phyloP scores from a whole-genome alignment of 2,797 vertebrate genomes.

The Notolepis coatsorum region DNA sequence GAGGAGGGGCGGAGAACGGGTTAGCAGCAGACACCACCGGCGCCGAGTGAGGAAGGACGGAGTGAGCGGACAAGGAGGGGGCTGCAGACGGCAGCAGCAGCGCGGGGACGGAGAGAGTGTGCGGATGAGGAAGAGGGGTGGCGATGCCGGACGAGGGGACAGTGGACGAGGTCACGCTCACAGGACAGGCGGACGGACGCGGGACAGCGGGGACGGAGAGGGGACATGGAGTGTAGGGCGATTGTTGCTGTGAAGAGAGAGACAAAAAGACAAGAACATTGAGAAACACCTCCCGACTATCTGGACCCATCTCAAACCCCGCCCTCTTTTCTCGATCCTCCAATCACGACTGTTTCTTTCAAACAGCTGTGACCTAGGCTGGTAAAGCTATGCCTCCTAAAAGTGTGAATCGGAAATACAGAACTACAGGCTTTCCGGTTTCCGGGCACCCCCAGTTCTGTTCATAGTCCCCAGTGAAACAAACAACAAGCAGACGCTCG shows the following conservation, averaged over 20 bases:
- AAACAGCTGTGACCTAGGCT: too few species aligned
- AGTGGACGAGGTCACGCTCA: conserved; percentile 29
- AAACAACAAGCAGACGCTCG: too few species aligned
- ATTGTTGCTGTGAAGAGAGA: conserved; percentile 65
- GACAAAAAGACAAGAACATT: conserved; percentile 1
- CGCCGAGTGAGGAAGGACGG: conserved; percentile 41
- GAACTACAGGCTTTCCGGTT: too few species aligned
- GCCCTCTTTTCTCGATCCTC: too few species aligned
- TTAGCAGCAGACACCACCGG: conserved; percentile 4
- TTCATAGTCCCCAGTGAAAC: too few species aligned
- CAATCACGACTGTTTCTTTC: too few species aligned
- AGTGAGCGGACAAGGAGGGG: background rate
- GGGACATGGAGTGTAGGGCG: conserved; percentile 54
- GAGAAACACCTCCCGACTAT: too few species aligned
- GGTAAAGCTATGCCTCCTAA: too few species aligned
- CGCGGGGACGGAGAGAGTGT: background rate
- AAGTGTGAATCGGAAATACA: too few species aligned
- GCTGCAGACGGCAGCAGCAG: background rate
- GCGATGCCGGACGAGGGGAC: conserved; percentile 37
- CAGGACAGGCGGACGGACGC: conserved; percentile 34
- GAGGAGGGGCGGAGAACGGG: conserved; percentile 38
- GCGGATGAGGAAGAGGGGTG: conserved; percentile 35
- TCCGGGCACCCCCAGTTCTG: too few species aligned
- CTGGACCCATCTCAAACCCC: too few species aligned
- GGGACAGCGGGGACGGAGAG: conserved; percentile 32